Evolutionary conservation across 2,888 invertebrate genomes (phyloP).

Genomic region (Notodonta ziczac): DNA sequence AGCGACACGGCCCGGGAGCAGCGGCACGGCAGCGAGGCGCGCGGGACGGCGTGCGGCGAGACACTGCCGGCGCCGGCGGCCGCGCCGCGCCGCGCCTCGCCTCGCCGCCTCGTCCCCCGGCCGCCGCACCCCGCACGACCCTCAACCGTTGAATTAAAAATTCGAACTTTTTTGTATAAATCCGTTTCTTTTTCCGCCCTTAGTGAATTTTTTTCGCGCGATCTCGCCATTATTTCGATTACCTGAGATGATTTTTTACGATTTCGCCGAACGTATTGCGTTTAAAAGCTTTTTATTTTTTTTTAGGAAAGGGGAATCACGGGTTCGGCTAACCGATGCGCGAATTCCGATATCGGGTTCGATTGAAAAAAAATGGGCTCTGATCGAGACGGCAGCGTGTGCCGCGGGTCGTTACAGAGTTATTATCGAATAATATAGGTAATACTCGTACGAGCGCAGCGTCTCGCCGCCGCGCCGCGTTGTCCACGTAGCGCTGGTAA

Average conservation of each 20-base stretch:
- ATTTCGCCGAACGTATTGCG: slow-evolving; percentile 69
- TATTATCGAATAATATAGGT: slow-evolving; percentile 32
- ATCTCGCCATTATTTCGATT: slow-evolving; percentile 80
- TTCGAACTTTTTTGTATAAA: slow-evolving; percentile 78
- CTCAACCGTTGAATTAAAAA: slow-evolving; percentile 73
- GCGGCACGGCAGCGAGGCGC: slow-evolving; percentile 19
- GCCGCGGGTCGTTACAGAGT: slow-evolving; percentile 41
- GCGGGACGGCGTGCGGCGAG: slow-evolving; percentile 18
- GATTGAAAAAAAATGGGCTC: slow-evolving; percentile 55
- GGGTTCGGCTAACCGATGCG: slow-evolving; percentile 77
- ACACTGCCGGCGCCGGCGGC: slow-evolving; percentile 25
- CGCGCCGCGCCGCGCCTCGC: slow-evolving; percentile 22
- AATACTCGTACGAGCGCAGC: slow-evolving; percentile 12
- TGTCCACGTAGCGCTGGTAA: slow-evolving; percentile 13
- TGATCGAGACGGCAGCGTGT: slow-evolving; percentile 43
- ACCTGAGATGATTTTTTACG: slow-evolving; percentile 80
- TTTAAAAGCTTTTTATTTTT: slow-evolving; percentile 83
- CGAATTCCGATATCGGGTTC: slow-evolving; percentile 80
- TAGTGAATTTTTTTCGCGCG: slow-evolving; percentile 83
- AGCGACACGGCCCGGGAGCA: slow-evolving; percentile 13
- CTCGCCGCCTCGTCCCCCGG: slow-evolving; percentile 16
- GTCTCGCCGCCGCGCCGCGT: neutral
- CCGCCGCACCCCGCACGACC: slow-evolving; percentile 44
- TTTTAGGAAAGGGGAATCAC: slow-evolving; percentile 79
- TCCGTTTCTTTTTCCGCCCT: slow-evolving; percentile 84